Conservation (phyloP, 1,140 invertebrate genomes). For the Anagrus nilaparvatae region DNA sequence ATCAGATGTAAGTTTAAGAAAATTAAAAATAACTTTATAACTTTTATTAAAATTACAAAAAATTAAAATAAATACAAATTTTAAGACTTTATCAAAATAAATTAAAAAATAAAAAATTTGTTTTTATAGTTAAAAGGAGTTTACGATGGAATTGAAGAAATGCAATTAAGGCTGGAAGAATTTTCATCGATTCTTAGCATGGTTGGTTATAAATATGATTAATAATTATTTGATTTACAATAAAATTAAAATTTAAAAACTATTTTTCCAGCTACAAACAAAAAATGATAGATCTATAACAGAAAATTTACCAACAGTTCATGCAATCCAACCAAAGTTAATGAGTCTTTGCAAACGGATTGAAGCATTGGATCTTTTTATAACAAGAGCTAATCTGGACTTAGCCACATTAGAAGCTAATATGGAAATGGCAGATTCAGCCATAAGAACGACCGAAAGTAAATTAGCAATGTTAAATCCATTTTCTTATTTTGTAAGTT, state of each 20-base stretch:
- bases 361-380: constrained; percentile 21
- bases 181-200: constrained; percentile 25
- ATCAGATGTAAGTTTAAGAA: constrained; percentile 18
- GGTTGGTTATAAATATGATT: constrained; percentile 15
- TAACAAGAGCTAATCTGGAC: constrained; percentile 18
- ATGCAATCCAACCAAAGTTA: constrained; percentile 17
- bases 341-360: constrained; percentile 23
- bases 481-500: constrained; percentile 23
- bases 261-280: constrained; percentile 19
- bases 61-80: too few species aligned
- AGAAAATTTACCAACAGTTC: constrained; percentile 18
- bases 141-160: constrained; percentile 24
- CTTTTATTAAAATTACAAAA: too few species aligned
- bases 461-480: constrained; percentile 23
- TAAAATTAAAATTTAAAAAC: neutral
- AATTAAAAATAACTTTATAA: too few species aligned
- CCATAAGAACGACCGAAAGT: constrained; percentile 17
- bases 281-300: constrained; percentile 22
- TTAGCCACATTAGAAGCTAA: constrained; percentile 21
- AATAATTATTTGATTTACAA: neutral
- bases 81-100: neutral
- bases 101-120: neutral
- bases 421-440: constrained; percentile 20
- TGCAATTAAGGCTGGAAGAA: constrained; percentile 27
- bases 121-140: constrained; percentile 21